Base-by-base conservation (phyloP, 2,797 vertebrate genomes). In the Triplophysa bombifrons region DNA sequence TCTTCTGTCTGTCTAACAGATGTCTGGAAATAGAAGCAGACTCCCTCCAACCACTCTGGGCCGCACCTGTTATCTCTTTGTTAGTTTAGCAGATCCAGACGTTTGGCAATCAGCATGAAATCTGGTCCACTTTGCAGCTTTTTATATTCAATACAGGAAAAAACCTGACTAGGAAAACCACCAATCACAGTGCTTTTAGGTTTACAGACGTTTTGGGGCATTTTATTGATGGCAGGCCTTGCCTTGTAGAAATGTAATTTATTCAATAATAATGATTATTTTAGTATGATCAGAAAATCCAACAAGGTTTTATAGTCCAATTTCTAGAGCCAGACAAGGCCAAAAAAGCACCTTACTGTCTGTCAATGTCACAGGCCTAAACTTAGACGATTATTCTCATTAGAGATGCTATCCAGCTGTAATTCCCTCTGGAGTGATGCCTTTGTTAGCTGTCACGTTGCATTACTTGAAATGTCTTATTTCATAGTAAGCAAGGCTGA, bases 401-500 rank as follows among this genome's bases (percentile, higher is more conserved):
- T 76, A 69, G 53, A 69, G 53, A 82, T 67, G n/a, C 73, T 44
- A 56, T 64, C 63, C 12, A 34, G 51, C 46, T 66, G 14, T 25
- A 66, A 71, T 82, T 74, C 67, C 4, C 53, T 61, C 51, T 34
- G 25, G 25, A 69, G 65, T 14, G 16, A 70, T 56, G 25, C 16
- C 50, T 72, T 55, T 73, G 72, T 56, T 78, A 46, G 46, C 65
- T 78, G 66, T 80, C 50, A 70, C 60, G 25, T 61, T 76, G 8
- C 60, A 81, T 81, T 83, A 67, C 53, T 78, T 44, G 20, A 30
- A 56, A 76, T 13, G 63, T 63, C 80, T 77, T 68, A 16, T 61
- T 72, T 60, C 17, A 50, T 76, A 56, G 66, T 75, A 76, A 46
- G 20, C 7, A 27, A 71, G 30, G 14, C 64, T 22, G 16, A 73